Evolutionary conservation across 2,797 vertebrate genomes (phyloP), one percentile per base, ranked within the genome.

Genomic region (Yasuhikotakia modesta): DNA sequence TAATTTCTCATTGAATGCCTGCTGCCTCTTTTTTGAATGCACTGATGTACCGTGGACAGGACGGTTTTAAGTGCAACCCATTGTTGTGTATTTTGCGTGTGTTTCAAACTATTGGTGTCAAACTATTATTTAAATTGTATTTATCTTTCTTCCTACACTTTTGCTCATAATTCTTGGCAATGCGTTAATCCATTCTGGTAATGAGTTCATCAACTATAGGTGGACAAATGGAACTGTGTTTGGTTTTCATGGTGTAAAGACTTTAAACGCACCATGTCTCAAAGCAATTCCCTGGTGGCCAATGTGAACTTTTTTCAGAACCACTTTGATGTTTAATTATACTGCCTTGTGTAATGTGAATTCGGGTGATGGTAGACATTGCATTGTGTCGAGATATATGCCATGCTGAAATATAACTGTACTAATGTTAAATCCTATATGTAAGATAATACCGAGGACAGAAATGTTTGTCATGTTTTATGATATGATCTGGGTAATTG

Each of bases 281-380:
- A 86, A 85, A 84, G 82, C 5, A 80, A 76, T 43, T 81, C 80
- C 87, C 86, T 88, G 74, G 88, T 87, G 87, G 87, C 91, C 88
- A 91, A 93, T 93, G 91, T 93, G 90, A 93, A 92, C 90, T 87
- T 75, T 39, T 39, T 39, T 81, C 73, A 71, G 22, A 66, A 79
- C 73, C 79, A 78, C 85, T 88, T 87, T 87, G 81, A 71, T 83
- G 19, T 86, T 85, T 83, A 82, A 80, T 85, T 71, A 78, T 85
- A 83, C 83, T 64, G 81, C 76, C 72, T 82, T 73, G 85, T 85
- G 82, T 84, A 84, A 68, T 82, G 81, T 83, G 75, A 85, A 73
- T 73, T 85, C 82, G 69, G 81, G 68, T 80, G 79, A 80, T 79
- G 72, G 81, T 71, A 81, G 77, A 70, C 69, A 80, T 35, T 81